A percentile compares a stretch with the other conserved stretches of the same genome.
Evolutionary conservation across 2,113 vertebrate genomes (phyloP).

Genomic region (Pongo pygmaeus): DNA sequence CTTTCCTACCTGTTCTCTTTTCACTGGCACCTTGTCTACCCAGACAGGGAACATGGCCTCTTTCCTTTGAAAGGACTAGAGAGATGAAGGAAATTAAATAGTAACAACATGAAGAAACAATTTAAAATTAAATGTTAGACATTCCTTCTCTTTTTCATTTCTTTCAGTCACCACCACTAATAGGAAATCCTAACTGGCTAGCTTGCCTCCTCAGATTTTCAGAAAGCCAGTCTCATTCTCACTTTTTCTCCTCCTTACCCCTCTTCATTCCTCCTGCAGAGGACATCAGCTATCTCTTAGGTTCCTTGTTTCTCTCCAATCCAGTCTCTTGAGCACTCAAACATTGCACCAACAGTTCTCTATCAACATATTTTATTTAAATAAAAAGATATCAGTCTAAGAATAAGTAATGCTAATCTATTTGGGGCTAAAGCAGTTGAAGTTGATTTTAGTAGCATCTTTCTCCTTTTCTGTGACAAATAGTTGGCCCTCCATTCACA

Average conservation of each 20-base stretch:
- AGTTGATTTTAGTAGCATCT: not conserved
- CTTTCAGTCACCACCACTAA: not conserved
- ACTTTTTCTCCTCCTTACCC: not conserved
- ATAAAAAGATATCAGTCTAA: not conserved
- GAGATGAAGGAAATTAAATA: not conserved
- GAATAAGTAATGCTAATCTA: not conserved
- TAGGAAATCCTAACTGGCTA: not conserved
- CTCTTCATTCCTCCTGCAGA: not conserved
- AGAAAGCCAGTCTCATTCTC: not conserved
- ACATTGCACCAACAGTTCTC: not conserved
- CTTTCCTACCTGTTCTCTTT: not conserved
- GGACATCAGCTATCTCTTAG: not conserved
- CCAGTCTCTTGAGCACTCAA: not conserved
- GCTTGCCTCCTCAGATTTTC: not conserved
- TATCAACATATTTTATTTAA: not conserved
- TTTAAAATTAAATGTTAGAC: constrained; percentile 16
- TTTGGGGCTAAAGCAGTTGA: not conserved
- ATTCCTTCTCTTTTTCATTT: not conserved
- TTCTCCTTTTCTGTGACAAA: constrained; percentile 8
- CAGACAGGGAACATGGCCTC: not conserved
- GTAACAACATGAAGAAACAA: not conserved
- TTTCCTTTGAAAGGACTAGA: not conserved
- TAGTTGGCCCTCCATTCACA: not conserved
- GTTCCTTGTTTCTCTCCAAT: not conserved
- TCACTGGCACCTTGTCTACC: not conserved